phyloP scores from a whole-genome alignment of 2,113 vertebrate species.

The Crotalus viridis region DNA sequence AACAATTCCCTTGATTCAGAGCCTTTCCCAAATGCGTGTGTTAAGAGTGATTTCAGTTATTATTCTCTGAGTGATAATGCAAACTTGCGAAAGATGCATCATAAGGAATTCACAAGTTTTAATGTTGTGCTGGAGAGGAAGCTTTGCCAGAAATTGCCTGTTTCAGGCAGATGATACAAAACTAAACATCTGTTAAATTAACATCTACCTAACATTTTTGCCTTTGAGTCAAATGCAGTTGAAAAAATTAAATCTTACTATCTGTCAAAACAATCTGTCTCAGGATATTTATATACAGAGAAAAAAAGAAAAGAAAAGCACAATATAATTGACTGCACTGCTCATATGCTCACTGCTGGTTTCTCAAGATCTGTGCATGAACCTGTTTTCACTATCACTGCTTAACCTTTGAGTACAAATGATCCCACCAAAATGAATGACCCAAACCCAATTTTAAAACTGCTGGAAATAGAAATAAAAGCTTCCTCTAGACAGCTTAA shows the following conservation, averaged over 20 bases:
- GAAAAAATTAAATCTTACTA: slow-evolving; percentile 65
- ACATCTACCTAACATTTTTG: slow-evolving; percentile 77
- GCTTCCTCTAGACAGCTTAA: neutral
- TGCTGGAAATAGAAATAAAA: neutral
- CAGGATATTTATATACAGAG: slow-evolving; percentile 61
- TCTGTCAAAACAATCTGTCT: slow-evolving; percentile 80
- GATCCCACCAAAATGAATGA: neutral
- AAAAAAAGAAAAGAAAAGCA: slow-evolving; percentile 52
- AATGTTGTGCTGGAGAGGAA: slow-evolving; percentile 65
- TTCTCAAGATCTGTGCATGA: neutral
- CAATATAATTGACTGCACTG: slow-evolving; percentile 59
- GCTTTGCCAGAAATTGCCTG: slow-evolving; percentile 72
- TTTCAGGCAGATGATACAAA: slow-evolving; percentile 77
- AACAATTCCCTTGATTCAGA: neutral
- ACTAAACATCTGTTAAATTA: slow-evolving; percentile 81
- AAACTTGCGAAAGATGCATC: slow-evolving; percentile 66
- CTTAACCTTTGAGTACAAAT: neutral
- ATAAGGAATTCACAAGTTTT: slow-evolving; percentile 65
- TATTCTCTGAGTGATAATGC: slow-evolving; percentile 66
- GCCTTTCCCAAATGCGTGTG: slow-evolving; percentile 46
- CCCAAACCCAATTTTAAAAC: neutral
- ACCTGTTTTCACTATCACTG: neutral
- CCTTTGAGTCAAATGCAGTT: slow-evolving; percentile 75
- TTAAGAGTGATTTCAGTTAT: slow-evolving; percentile 60
- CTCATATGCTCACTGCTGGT: slow-evolving; percentile 49